Conservation (phyloP, 2,797 vertebrate species). For the Helarctos malayanus region DNA sequence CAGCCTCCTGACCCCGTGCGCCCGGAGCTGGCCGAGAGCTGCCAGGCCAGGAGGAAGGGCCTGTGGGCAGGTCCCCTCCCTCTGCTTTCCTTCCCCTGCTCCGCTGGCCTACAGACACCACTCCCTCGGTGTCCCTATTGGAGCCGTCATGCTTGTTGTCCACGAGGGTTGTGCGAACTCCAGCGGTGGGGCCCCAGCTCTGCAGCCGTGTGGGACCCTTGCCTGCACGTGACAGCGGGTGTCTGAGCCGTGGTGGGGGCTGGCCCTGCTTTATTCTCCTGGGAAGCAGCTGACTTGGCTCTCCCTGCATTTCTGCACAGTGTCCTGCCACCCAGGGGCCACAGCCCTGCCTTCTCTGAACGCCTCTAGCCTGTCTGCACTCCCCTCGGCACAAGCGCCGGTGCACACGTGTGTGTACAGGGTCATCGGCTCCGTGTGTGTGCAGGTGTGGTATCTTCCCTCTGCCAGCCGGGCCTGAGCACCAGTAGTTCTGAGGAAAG, state of each 20-base stretch:
- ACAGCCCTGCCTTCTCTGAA: no score
- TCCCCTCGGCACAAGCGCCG: background rate
- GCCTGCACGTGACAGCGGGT: accelerated
- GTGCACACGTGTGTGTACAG: no score
- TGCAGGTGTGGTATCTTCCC: no score
- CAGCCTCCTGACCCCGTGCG: accelerated
- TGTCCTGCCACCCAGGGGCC: background rate
- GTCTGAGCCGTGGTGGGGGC: accelerated
- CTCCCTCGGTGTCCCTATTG: accelerated
- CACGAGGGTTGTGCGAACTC: accelerated
- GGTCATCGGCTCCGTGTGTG: no score
- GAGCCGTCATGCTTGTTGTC: accelerated
- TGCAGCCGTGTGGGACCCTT: accelerated
- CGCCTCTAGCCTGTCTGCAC: background rate
- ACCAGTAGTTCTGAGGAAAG: background rate
- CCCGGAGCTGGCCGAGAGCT: accelerated
- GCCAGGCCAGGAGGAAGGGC: background rate
- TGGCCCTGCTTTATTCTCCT: background rate
- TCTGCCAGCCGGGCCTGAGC: no score
- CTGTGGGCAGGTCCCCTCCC: accelerated
- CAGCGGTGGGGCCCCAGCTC: accelerated
- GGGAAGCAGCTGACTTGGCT: accelerated
- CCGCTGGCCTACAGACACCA: no score
- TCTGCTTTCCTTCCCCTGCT: background rate
- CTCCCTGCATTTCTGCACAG: background rate